Conservation (phyloP, 2,888 invertebrate genomes). For the Brachycybe producta region DNA sequence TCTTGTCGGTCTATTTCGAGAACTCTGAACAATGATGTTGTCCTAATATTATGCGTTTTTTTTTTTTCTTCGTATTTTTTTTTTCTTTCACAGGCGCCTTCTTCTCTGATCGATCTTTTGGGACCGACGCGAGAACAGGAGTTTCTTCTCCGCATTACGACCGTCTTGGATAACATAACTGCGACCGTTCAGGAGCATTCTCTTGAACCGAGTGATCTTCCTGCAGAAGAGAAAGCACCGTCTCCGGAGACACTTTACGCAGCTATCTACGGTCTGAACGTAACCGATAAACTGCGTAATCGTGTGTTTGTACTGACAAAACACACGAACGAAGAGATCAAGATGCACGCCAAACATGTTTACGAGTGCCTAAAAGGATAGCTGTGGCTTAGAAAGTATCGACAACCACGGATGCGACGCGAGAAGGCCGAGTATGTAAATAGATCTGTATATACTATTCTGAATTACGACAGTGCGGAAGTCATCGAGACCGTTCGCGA, state of each 20-base stretch:
- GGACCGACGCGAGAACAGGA: slow-evolving; percentile 36
- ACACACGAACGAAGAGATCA: slow-evolving; percentile 32
- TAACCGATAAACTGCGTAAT: slow-evolving; percentile 33
- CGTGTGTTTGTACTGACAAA: slow-evolving; percentile 33
- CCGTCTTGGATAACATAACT: slow-evolving; percentile 40
- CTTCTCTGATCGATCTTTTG: slow-evolving; percentile 37
- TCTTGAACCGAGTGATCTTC: slow-evolving; percentile 38
- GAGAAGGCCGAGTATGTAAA: no score
- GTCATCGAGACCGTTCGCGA: no score
- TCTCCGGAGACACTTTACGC: slow-evolving; percentile 43
- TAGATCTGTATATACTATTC: no score
- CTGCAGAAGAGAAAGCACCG: slow-evolving; percentile 40
- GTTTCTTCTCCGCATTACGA: slow-evolving; percentile 39
- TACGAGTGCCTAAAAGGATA: slow-evolving; percentile 14
- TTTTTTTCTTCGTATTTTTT: slow-evolving; percentile 18
- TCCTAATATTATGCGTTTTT: slow-evolving; percentile 15
- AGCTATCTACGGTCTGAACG: slow-evolving; percentile 35
- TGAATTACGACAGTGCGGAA: no score
- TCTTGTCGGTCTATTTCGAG: background rate
- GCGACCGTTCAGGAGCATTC: slow-evolving; percentile 34
- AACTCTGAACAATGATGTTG: background rate
- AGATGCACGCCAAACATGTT: slow-evolving; percentile 16
- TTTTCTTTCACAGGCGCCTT: slow-evolving; percentile 36
- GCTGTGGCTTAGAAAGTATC: no score
- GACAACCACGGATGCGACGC: no score